Base-by-base conservation (phyloP, 1,140 invertebrate genomes). In the Goniozus legneri region DNA sequence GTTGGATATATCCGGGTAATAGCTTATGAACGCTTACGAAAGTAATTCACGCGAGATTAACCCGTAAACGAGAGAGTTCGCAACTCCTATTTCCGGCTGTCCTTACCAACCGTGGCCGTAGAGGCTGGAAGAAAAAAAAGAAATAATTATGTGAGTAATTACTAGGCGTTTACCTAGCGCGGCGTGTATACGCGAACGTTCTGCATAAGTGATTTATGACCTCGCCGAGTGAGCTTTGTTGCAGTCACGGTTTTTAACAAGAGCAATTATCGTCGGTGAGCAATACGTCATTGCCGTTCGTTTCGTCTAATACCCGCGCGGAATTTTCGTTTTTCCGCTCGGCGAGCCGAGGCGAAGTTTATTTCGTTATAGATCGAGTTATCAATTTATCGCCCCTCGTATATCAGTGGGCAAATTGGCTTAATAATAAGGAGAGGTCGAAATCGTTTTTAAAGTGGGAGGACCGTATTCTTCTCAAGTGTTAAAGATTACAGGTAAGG, bases 371-470 rank as follows among this genome's bases (percentile, higher is more conserved):
- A n/a, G n/a, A n/a, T n/a, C n/a, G n/a, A n/a, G n/a, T n/a, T n/a
- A n/a, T n/a, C n/a, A n/a, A 48, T 45, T 31, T 35, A 35, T 43
- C 22, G 41, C 21, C 41, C 16, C 24, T 19, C 32, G 19, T 48
- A 20, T 20, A 44, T 27, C 47, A 33, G n/a, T 24, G 21, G 6
- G 39, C 21, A 48, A 48, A 48, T 48, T 48, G 47, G 21, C 44
- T 48, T 48, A n/a, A n/a, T n/a, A n/a, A n/a, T n/a, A n/a, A n/a
- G n/a, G n/a, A n/a, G n/a, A n/a, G 39, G 21, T 20, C 41, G 41
- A 19, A 31, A 24, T 37, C 34, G 44, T 22, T 43, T 19, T 50
- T 41, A 37, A 50, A 33, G 39, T 16, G 33, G 24, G 47, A 50
- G 20, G 30, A 44, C 20, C 12, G 22, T 33, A 38, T 50, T 40